Evolutionary conservation across 2,113 vertebrate species (phyloP), one percentile per base, ranked within the genome.

Genomic region (Neotragus pygmaeus): DNA sequence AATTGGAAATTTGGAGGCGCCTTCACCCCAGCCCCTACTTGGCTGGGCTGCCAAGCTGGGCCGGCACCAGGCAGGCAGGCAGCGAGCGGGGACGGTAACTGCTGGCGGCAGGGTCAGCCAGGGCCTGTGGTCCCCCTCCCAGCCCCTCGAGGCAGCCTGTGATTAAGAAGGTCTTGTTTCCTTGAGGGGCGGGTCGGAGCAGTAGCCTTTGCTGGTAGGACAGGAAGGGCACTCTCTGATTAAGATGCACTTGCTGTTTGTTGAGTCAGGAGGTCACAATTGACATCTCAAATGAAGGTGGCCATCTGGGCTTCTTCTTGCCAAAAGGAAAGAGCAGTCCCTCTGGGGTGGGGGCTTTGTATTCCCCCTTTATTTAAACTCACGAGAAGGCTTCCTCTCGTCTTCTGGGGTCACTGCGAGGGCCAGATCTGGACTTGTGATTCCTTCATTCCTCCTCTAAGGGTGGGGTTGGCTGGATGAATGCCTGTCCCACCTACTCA

Each of bases 1-100:
- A 53, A 64, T 80, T 98, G 97, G 98, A 98, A 98, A 98, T 98
- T 97, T 80, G 96, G 98, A 98, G 96, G 80, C 1, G 16, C 51
- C 85, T 83, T 28, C 90, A 3, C 75, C 62, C 30, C 17, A 14
- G 78, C 70, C 62, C 1, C 23, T 84, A 53, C n/a, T 75, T 8
- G 21, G 16, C 66, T 0, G 23, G 75, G n/a, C 49, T 36, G 3
- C 23, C 0, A 11, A 58, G 47, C 49, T 14, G 66, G 47, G 66
- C 43, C 0, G 8, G 49, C 64, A 23, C 49, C 6, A 11, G 55
- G 36, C 1, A 1, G 49, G 51, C 97, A 90, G 97, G 96, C 36
- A 85, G 47, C 12, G 17, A 80, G 47, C 1, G 28, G 90, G 78
- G 57, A 95, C 28, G 82, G 81, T 55, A 47, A 15, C 62, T 14